Evolutionary conservation across 2,113 vertebrate species (phyloP).

Genomic region (Aegypius monachus): DNA sequence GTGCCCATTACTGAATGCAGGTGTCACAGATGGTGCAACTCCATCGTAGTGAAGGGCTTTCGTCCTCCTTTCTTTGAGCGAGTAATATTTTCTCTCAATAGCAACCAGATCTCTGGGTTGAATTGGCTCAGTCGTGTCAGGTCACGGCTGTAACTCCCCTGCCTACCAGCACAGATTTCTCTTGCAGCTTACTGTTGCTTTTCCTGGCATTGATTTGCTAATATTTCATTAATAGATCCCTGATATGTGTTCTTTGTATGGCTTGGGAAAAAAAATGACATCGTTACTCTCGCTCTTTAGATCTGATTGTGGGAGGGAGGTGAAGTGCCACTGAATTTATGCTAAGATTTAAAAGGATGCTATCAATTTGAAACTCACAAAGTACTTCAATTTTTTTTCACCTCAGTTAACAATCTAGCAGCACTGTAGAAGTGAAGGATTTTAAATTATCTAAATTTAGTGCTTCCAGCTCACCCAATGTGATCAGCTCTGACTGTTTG

Average conservation of each 20-base stretch:
- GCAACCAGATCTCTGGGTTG: slow-evolving; percentile 27
- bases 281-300: neutral
- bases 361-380: slow-evolving; percentile 16
- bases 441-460: slow-evolving; percentile 25
- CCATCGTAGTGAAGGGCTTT: neutral
- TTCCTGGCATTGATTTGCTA: neutral
- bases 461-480: neutral
- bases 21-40: slow-evolving; percentile 33
- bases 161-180: slow-evolving; percentile 41
- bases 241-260: neutral
- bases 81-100: slow-evolving; percentile 29
- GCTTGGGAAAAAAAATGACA: neutral
- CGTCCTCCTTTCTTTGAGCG: neutral
- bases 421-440: neutral
- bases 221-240: slow-evolving; percentile 27
- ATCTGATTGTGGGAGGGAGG: neutral
- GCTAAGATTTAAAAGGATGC: neutral
- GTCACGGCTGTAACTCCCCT: neutral
- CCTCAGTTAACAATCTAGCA: neutral
- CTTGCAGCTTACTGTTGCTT: neutral
- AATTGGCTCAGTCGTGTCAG: neutral
- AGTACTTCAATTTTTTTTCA: neutral
- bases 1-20: slow-evolving; percentile 4
- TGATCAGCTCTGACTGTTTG: neutral
- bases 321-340: neutral